phyloP scores from a whole-genome alignment of 2,797 vertebrate genomes.

The Xiphophorus birchmanni region DNA sequence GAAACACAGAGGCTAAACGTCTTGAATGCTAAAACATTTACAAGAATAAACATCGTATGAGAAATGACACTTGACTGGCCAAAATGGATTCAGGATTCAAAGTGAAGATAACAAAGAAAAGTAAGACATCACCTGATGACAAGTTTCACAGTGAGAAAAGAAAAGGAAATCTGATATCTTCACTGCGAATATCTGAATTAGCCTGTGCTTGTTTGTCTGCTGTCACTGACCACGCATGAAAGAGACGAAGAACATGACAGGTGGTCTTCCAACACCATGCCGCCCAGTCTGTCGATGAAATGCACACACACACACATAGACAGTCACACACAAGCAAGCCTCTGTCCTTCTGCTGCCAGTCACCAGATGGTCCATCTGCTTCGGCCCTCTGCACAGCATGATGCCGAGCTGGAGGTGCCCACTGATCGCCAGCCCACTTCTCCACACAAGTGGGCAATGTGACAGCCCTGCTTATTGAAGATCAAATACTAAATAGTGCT shows the following conservation, averaged over 20 bases:
- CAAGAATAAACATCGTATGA: not conserved
- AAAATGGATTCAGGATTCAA: not conserved
- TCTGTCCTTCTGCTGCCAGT: constrained; percentile 67
- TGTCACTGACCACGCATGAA: constrained; percentile 60
- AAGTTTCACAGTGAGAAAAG: not conserved
- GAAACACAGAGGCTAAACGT: constrained; percentile 19
- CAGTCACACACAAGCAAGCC: constrained; percentile 45
- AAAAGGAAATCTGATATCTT: not conserved
- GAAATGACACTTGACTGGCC: not conserved
- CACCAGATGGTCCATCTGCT: constrained; percentile 82
- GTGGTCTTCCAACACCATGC: constrained; percentile 70
- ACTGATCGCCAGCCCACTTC: constrained; percentile 71
- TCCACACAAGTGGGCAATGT: constrained; percentile 46
- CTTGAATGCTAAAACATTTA: constrained; percentile 10
- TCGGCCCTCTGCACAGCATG: constrained; percentile 67
- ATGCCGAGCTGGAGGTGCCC: constrained; percentile 62
- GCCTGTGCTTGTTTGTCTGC: constrained; percentile 25
- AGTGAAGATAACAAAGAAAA: not conserved
- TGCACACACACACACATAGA: constrained; percentile 39
- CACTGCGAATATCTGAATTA: constrained; percentile 19
- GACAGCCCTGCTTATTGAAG: constrained; percentile 55
- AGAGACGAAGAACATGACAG: constrained; percentile 72
- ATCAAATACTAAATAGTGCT: constrained; percentile 63
- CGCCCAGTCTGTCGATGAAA: constrained; percentile 35
- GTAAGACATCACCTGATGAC: not conserved